Conservation (phyloP, 2,888 invertebrate species). For the Acrobasis repandana region DNA sequence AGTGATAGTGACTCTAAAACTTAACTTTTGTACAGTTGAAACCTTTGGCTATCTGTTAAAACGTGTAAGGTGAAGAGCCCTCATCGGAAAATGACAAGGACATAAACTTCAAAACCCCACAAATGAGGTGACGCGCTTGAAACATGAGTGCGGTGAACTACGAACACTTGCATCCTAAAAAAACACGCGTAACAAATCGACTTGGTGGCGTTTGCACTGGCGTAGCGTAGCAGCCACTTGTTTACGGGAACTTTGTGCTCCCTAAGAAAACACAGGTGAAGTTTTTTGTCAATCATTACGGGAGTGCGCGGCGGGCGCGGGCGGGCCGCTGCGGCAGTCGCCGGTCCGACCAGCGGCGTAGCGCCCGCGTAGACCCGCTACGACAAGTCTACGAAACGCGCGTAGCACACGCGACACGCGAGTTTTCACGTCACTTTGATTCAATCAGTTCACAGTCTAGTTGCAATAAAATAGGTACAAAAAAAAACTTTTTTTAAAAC, state of each 20-base stretch:
- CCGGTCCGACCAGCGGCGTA: conserved; percentile 39
- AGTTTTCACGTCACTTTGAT: conserved; percentile 8
- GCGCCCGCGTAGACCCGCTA: conserved; percentile 44
- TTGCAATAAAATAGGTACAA: background rate
- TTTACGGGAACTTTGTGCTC: conserved; percentile 47
- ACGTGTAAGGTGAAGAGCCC: too few relatives aligned
- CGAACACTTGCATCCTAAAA: background rate
- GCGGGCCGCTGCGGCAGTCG: conserved; percentile 47
- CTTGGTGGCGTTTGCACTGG: conserved; percentile 14
- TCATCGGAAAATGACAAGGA: too few relatives aligned
- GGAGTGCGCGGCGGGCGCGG: conserved; percentile 48
- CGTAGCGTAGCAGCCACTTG: conserved; percentile 38
- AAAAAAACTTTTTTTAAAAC: background rate
- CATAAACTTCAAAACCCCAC: too few relatives aligned
- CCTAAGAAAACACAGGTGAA: conserved; percentile 70
- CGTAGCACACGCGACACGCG: conserved; percentile 38
- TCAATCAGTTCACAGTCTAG: background rate
- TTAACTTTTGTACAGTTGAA: too few relatives aligned
- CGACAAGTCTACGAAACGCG: conserved; percentile 35
- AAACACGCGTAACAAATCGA: conserved; percentile 13
- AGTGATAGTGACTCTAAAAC: too few relatives aligned
- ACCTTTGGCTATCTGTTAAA: too few relatives aligned
- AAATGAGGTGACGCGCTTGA: background rate
- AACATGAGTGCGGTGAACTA: background rate
- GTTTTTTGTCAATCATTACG: conserved; percentile 76